phyloP scores from a whole-genome alignment of 2,113 vertebrate species.

The Cheilinus undulatus region DNA sequence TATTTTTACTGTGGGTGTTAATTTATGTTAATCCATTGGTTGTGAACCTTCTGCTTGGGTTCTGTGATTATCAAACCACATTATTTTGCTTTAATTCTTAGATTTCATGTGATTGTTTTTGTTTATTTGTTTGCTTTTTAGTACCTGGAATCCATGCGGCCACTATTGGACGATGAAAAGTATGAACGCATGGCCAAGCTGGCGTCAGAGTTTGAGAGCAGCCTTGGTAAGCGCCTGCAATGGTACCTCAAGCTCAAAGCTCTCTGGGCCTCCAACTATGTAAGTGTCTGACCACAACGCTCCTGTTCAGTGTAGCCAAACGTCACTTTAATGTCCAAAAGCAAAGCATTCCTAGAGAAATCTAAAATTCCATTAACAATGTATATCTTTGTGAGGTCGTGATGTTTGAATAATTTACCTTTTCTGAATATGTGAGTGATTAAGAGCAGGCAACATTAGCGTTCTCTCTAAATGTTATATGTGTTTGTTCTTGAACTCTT shows the following conservation, averaged over 20 bases:
- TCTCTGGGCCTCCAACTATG: slow-evolving; percentile 91
- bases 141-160: slow-evolving; percentile 90
- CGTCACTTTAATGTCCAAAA: slow-evolving; percentile 1
- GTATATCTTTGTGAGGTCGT: slow-evolving; percentile 31
- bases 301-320: not conserved
- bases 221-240: slow-evolving; percentile 87
- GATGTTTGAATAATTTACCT: slow-evolving; percentile 63
- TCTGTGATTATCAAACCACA: not conserved
- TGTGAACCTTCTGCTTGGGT: not conserved
- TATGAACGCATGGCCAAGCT: slow-evolving; percentile 81
- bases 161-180: slow-evolving; percentile 81
- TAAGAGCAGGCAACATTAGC: not conserved
- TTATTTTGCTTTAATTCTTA: not conserved
- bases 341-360: not conserved
- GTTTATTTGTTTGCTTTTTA: slow-evolving; percentile 61
- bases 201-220: slow-evolving; percentile 86
- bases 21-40: not conserved
- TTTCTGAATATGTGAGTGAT: slow-evolving; percentile 28
- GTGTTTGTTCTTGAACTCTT: slow-evolving; percentile 3
- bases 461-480: slow-evolving; percentile 7
- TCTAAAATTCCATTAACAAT: slow-evolving; percentile 61
- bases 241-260: slow-evolving; percentile 92
- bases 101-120: not conserved
- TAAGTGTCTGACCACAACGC: slow-evolving; percentile 77
- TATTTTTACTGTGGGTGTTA: not conserved